phyloP scores from a whole-genome alignment of 2,113 vertebrate genomes.

The Hydropotes inermis region DNA sequence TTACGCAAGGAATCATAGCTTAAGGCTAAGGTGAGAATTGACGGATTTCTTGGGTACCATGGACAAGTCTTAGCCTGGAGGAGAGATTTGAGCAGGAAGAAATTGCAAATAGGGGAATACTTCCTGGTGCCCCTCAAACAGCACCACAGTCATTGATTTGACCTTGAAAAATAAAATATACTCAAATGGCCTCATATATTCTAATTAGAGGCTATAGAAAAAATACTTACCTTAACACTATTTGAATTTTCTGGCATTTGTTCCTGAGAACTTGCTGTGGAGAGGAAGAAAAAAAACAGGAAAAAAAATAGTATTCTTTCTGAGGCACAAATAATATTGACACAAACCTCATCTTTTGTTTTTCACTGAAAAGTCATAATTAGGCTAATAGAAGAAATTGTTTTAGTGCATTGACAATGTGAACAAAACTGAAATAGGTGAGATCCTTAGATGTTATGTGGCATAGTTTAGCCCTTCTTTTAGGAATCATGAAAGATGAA shows the following conservation, averaged over 20 bases:
- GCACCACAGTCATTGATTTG: background rate
- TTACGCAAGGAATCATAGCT: background rate
- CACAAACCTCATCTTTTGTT: background rate
- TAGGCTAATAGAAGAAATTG: background rate
- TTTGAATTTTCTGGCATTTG: background rate
- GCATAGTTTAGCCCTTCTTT: background rate
- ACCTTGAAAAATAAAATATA: background rate
- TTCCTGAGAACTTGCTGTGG: constrained; percentile 14
- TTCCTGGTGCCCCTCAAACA: background rate
- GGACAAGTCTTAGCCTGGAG: background rate
- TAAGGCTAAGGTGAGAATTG: background rate
- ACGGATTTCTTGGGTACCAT: background rate
- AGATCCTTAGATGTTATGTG: background rate
- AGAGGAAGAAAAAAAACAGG: background rate
- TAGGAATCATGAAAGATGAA: background rate
- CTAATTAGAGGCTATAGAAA: background rate
- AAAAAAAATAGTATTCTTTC: background rate
- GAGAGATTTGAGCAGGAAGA: background rate
- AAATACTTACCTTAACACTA: constrained; percentile 51
- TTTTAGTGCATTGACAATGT: background rate
- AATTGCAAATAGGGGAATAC: background rate
- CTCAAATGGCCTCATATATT: background rate
- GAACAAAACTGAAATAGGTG: background rate
- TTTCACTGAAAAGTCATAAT: background rate
- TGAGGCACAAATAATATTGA: background rate